Conservation (phyloP, 2,113 vertebrate species). For the Plecotus auritus region DNA sequence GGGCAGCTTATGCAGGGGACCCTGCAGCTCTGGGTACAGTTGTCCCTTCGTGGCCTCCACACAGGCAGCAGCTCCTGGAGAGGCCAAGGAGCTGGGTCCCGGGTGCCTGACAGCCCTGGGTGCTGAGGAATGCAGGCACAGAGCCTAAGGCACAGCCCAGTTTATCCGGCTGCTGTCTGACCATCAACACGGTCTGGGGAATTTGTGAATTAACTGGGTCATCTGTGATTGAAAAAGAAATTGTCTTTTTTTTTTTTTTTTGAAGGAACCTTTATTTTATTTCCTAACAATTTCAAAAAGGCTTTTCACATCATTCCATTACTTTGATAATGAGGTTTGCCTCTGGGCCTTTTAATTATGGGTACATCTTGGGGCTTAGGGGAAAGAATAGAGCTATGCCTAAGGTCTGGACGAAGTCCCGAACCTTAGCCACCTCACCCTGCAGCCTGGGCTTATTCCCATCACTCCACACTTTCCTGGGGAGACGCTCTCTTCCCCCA, state of each 20-base stretch:
- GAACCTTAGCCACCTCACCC: neutral
- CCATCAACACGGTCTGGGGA: neutral
- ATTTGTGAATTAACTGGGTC: neutral
- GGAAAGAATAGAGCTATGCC: neutral
- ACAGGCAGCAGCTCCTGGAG: neutral
- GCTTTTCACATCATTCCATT: neutral
- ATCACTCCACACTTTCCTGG: neutral
- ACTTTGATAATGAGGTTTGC: neutral
- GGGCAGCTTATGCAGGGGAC: neutral
- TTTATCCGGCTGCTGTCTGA: neutral
- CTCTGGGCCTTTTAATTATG: neutral
- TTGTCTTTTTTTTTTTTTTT: neutral
- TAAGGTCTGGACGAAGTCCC: neutral
- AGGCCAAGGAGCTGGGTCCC: neutral
- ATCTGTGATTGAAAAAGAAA: neutral
- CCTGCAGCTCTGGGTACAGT: neutral
- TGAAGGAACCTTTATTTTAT: neutral
- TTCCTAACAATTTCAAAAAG: neutral
- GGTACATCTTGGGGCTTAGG: neutral
- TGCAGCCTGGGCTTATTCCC: neutral
- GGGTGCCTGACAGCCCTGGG: neutral
- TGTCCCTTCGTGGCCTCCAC: neutral
- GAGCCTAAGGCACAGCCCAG: fast-evolving
- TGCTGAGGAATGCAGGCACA: neutral
- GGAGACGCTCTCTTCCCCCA: neutral